phyloP scores from a whole-genome alignment of 2,888 invertebrate species.

The Amblyteles armatorius region DNA sequence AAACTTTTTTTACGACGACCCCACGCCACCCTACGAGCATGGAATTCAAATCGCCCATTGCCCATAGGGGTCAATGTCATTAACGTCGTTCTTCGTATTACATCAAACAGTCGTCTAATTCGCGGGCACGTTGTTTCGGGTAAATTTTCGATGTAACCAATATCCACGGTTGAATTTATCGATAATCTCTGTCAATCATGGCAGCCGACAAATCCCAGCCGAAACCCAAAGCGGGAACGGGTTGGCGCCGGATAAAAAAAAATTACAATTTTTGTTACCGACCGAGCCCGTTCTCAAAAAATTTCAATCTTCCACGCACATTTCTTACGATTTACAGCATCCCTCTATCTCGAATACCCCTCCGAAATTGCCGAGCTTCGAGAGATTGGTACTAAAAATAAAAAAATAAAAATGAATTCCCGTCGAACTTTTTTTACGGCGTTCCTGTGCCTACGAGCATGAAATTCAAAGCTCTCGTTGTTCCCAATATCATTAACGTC shows the following conservation, averaged over 20 bases:
- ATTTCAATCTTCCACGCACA: background rate
- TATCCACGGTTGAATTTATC: background rate
- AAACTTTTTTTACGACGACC: background rate
- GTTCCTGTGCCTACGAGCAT: background rate
- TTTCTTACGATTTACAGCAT: background rate
- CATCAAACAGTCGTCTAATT: background rate
- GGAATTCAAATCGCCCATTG: background rate
- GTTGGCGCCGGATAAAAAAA: background rate
- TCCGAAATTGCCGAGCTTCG: background rate
- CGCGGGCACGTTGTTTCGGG: background rate
- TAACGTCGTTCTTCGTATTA: background rate
- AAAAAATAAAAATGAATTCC: background rate
- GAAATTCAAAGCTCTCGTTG: background rate
- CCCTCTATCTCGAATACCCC: background rate
- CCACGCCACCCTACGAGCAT: background rate
- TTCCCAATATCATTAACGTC: background rate
- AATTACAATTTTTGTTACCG: background rate
- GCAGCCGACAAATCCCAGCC: background rate
- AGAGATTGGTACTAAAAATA: background rate
- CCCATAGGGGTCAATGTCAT: background rate
- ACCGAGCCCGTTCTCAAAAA: background rate
- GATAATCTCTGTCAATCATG: background rate
- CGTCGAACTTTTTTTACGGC: background rate
- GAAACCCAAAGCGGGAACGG: background rate
- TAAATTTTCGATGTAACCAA: slow-evolving; percentile 26